Evolutionary conservation across 2,888 invertebrate species (phyloP).

Genomic region (Megaustenia siamemsis): DNA sequence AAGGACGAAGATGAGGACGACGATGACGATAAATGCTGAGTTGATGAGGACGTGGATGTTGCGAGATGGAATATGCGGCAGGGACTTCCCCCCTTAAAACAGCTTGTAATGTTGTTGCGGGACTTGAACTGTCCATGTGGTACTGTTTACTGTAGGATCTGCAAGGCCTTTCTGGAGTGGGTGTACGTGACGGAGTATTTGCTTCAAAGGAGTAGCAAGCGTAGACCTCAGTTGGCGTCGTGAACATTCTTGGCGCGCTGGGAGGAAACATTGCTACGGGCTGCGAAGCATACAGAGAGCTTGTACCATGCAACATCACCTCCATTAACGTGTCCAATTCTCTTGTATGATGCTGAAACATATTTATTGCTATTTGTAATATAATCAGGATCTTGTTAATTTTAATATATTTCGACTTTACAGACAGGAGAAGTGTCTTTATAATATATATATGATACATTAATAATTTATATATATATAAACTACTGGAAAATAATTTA

Average conservation of each 20-base stretch:
- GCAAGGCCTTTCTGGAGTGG: conserved; percentile 46
- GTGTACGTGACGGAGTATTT: conserved; percentile 51
- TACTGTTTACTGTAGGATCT: conserved; percentile 33
- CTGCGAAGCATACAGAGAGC: conserved; percentile 53
- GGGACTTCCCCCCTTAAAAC: conserved; percentile 72
- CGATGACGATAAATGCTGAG: conserved; percentile 29
- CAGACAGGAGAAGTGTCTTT: too few species aligned
- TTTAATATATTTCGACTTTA: too few species aligned
- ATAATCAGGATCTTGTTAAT: too few species aligned
- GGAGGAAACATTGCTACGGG: conserved; percentile 52
- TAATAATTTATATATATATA: too few species aligned
- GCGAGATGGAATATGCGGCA: conserved; percentile 70
- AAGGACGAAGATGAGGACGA: conserved; percentile 31
- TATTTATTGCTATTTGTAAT: too few species aligned
- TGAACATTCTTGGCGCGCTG: conserved; percentile 53
- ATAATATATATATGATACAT: too few species aligned
- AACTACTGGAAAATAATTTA: too few species aligned
- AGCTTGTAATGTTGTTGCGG: conserved; percentile 65
- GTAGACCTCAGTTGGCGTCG: conserved; percentile 56
- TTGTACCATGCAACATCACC: conserved; percentile 58
- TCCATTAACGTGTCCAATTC: conserved; percentile 53
- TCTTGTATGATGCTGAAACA: neutral
- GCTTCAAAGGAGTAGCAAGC: conserved; percentile 59
- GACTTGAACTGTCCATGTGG: conserved; percentile 44
- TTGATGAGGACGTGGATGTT: conserved; percentile 55